Percentiles rank a stretch among this genome's conserved stretches.
These are phyloP conservation scores for Dasyurus viverrinus DNA, from an alignment of 2,113 vertebrate species.

Conservation along the genomic window DNA sequence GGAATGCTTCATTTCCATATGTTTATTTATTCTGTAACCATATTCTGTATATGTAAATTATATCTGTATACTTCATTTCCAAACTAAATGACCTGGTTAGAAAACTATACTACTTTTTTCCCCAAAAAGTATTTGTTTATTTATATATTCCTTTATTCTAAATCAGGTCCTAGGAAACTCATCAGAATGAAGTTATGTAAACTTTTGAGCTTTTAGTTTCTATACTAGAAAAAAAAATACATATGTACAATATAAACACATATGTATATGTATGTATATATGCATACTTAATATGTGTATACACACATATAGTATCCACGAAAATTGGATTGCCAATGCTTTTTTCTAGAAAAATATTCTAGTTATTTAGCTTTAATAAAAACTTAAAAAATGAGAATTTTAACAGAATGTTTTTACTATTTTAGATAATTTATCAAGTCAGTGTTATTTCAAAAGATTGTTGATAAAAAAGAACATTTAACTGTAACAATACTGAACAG, in stretches of 20 bases:
- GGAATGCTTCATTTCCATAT: background rate
- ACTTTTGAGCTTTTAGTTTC: background rate
- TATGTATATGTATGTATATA: background rate
- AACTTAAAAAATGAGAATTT: conserved; percentile 47
- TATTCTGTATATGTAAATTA: no score
- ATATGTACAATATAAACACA: background rate
- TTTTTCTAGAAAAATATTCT: conserved; percentile 54
- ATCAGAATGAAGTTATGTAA: conserved; percentile 52
- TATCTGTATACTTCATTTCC: conserved; percentile 62
- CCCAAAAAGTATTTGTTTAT: conserved; percentile 58
- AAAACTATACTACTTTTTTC: conserved; percentile 47
- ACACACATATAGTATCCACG: background rate
- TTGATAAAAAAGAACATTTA: conserved; percentile 83
- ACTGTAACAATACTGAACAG: conserved; percentile 88
- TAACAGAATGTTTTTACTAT: conserved; percentile 68
- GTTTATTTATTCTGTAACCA: conserved; percentile 40
- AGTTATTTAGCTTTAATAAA: conserved; percentile 57
- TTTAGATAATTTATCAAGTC: conserved; percentile 78
- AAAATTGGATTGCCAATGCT: background rate
- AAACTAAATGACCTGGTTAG: conserved; percentile 59
- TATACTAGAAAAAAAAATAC: conserved; percentile 1
- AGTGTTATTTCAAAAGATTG: conserved; percentile 80
- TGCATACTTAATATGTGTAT: background rate
- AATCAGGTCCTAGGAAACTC: background rate
- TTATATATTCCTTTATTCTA: background rate